Percentiles rank a stretch among this genome's conserved stretches.
phyloP scores from a whole-genome alignment of 2,888 invertebrate genomes.

The Pachliopta kotzebuea region DNA sequence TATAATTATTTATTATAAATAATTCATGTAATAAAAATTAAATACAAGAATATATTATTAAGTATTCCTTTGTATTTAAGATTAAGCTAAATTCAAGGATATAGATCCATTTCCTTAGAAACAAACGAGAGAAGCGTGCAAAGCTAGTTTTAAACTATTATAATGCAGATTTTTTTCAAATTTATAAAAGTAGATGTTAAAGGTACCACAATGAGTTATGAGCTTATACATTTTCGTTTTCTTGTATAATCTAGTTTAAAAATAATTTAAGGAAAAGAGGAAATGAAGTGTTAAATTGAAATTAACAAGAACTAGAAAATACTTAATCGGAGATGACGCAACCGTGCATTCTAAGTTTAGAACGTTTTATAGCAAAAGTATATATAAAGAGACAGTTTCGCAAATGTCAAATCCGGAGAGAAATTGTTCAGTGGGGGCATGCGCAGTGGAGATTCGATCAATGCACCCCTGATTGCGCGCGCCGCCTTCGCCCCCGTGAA shows the following conservation, averaged over 20 bases:
- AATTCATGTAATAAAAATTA: background rate
- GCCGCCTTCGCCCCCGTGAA: conserved; percentile 57
- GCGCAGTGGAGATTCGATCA: conserved; percentile 72
- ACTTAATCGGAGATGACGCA: conserved; percentile 6
- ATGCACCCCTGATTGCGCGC: conserved; percentile 74
- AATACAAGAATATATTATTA: no score
- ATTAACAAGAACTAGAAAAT: background rate
- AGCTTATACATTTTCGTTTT: background rate
- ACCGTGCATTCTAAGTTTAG: conserved; percentile 24
- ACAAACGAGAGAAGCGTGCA: background rate
- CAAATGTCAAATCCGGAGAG: conserved; percentile 67
- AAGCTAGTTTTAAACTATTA: background rate
- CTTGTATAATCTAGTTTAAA: background rate
- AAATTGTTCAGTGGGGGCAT: conserved; percentile 56
- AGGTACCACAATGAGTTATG: background rate
- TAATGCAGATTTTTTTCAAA: background rate
- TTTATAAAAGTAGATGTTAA: background rate
- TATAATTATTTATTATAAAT: background rate
- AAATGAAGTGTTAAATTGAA: background rate
- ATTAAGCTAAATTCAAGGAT: conserved; percentile 4
- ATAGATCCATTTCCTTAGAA: background rate
- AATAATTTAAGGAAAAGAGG: background rate
- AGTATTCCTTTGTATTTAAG: background rate
- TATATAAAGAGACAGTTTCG: conserved; percentile 37
- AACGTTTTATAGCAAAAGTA: conserved; percentile 34